Conservation (phyloP, 2,113 vertebrate genomes). For the Otis tarda region DNA sequence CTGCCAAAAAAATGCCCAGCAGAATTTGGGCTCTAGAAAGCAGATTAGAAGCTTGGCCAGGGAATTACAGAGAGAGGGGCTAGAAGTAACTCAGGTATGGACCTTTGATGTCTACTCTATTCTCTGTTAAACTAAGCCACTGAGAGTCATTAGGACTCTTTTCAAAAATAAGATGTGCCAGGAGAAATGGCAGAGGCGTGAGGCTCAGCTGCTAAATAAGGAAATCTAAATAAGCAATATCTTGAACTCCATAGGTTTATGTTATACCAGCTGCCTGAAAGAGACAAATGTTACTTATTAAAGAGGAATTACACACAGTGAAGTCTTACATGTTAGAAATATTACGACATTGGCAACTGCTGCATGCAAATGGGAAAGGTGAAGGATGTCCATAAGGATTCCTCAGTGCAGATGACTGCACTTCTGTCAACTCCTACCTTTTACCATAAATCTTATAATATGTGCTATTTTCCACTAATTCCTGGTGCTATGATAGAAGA, state of each 20-base stretch:
- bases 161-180: not conserved
- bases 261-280: not conserved
- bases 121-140: not conserved
- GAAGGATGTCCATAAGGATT: not conserved
- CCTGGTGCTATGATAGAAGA: not conserved
- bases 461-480: not conserved
- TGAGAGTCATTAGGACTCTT: not conserved
- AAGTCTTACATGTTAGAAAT: not conserved
- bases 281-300: not conserved
- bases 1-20: not conserved
- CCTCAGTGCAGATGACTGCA: not conserved
- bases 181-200: slow-evolving; percentile 8
- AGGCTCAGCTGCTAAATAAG: slow-evolving; percentile 25
- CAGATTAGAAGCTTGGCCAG: not conserved
- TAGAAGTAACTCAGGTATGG: not conserved
- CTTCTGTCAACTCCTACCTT: not conserved
- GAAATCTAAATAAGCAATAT: slow-evolving; percentile 24
- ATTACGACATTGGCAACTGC: not conserved
- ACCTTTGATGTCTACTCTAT: not conserved
- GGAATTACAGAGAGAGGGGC: not conserved
- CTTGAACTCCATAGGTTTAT: not conserved
- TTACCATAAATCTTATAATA: not conserved
- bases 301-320: not conserved
- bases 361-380: not conserved
- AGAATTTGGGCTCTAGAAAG: not conserved